phyloP scores from a whole-genome alignment of 2,888 invertebrate genomes.

The Parasteatoda lunata region DNA sequence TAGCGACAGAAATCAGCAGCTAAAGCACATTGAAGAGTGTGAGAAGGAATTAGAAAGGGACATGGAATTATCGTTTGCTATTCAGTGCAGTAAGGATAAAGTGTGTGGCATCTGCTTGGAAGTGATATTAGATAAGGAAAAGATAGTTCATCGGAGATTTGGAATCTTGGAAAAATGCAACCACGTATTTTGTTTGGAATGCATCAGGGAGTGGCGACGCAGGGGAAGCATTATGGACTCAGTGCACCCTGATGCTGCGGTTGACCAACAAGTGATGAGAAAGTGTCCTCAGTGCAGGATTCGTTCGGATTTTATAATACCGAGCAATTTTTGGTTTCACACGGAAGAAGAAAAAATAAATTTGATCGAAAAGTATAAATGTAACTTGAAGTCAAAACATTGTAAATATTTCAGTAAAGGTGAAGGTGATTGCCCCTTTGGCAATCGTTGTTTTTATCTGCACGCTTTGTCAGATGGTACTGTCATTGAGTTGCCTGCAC shows the following conservation, averaged over 20 bases:
- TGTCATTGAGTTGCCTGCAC: constrained; percentile 82
- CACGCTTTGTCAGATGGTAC: constrained; percentile 86
- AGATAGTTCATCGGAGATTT: constrained; percentile 78
- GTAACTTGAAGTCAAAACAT: constrained; percentile 80
- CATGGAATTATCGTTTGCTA: constrained; percentile 87
- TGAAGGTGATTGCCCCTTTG: constrained; percentile 88
- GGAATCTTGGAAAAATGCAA: constrained; percentile 90
- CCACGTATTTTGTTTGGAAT: constrained; percentile 87
- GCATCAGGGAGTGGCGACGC: constrained; percentile 88
- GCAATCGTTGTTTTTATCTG: constrained; percentile 89
- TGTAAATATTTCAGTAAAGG: constrained; percentile 90
- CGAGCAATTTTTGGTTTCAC: constrained; percentile 89
- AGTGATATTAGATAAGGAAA: constrained; percentile 76
- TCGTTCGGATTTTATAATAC: constrained; percentile 88
- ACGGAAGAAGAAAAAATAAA: constrained; percentile 86
- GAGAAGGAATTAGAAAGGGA: constrained; percentile 83
- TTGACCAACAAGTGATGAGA: constrained; percentile 73
- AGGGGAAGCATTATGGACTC: constrained; percentile 86
- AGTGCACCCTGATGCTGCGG: constrained; percentile 74
- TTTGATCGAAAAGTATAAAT: constrained; percentile 84
- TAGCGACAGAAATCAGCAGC: constrained; percentile 74
- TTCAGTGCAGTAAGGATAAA: constrained; percentile 85
- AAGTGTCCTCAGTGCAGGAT: constrained; percentile 89
- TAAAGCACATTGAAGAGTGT: constrained; percentile 80
- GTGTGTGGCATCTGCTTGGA: constrained; percentile 91